These are phyloP conservation scores for Epicauta chinensis DNA, from an alignment of 1,140 invertebrate species.

Conservation along the genomic window DNA sequence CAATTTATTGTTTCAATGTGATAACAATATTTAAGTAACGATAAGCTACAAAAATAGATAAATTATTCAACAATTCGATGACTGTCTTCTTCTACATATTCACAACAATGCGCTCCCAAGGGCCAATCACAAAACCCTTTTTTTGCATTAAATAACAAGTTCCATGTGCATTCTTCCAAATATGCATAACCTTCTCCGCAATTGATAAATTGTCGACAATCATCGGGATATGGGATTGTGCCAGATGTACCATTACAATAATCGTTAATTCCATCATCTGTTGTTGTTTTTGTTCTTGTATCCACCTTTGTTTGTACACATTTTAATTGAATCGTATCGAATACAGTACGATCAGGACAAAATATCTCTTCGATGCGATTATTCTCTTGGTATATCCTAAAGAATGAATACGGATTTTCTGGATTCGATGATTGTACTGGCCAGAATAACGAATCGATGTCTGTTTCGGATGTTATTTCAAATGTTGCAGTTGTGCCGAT, in stretches of 20 bases:
- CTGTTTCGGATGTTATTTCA: background rate
- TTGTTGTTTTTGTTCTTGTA: too few relatives aligned
- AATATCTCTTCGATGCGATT: background rate
- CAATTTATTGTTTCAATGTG: too few relatives aligned
- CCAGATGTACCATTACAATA: too few relatives aligned
- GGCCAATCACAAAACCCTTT: background rate
- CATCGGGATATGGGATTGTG: background rate
- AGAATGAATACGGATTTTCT: background rate
- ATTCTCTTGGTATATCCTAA: background rate
- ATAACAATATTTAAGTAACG: too few relatives aligned
- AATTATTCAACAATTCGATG: background rate
- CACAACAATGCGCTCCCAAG: background rate
- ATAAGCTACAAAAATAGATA: background rate
- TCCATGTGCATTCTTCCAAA: background rate
- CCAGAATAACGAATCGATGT: background rate
- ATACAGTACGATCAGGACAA: background rate
- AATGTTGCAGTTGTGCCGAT: background rate
- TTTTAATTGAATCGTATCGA: background rate
- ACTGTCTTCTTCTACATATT: slow-evolving; percentile 1
- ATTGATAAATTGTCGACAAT: background rate
- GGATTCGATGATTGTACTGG: background rate
- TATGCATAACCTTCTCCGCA: background rate
- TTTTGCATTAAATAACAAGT: background rate
- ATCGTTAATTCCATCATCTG: too few relatives aligned
- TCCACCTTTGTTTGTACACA: background rate